These are phyloP conservation scores for Platerodrilus igneus DNA, from an alignment of 2,888 invertebrate species.

Conservation along the genomic window DNA sequence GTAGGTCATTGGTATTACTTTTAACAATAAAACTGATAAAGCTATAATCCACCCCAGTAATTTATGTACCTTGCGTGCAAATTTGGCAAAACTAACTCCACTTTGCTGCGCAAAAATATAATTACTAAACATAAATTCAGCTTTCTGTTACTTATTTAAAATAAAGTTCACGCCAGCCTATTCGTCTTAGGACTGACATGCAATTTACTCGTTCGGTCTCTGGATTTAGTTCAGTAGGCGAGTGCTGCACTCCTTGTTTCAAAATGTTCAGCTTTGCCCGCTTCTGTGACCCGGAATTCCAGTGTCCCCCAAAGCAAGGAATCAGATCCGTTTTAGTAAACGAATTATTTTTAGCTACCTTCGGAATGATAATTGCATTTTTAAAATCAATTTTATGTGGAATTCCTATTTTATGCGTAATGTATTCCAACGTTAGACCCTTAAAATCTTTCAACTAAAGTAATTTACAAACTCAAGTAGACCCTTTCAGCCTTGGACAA, in stretches of 20 bases:
- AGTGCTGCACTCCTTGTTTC: constrained; percentile 26
- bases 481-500: constrained; percentile 28
- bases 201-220: constrained; percentile 44
- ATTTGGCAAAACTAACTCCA: too few species aligned
- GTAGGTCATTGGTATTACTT: too few species aligned
- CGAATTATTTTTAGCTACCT: constrained; percentile 31
- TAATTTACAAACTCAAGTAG: constrained; percentile 29
- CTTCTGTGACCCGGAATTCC: constrained; percentile 22
- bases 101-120: constrained; percentile 3
- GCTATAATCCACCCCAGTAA: too few species aligned
- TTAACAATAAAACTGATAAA: too few species aligned
- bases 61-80: too few species aligned
- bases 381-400: too few species aligned
- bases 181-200: constrained; percentile 46
- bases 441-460: constrained; percentile 23
- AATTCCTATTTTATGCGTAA: constrained; percentile 13
- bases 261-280: constrained; percentile 15
- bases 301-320: constrained; percentile 27
- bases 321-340: constrained; percentile 29
- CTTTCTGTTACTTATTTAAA: constrained; percentile 37
- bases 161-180: constrained; percentile 47
- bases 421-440: constrained; percentile 5
- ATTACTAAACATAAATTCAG: constrained; percentile 16
- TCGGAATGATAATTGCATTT: constrained; percentile 28
- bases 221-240: constrained; percentile 40